Evolutionary conservation across 2,888 invertebrate genomes (phyloP).

Genomic region (Vesta saturnalis): DNA sequence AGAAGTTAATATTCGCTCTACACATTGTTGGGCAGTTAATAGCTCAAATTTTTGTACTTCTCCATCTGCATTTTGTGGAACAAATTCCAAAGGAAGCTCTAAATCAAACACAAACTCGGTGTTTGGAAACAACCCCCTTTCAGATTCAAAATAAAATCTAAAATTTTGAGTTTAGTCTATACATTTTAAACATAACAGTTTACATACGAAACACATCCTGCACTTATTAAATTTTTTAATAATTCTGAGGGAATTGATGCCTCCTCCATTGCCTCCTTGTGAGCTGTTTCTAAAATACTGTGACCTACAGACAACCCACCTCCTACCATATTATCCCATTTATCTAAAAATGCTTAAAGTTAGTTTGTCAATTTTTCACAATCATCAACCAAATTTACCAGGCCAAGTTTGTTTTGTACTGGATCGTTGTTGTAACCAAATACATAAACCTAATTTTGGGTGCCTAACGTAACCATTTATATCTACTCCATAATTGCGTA

Average conservation of each 20-base stretch:
- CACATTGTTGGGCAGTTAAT: constrained; percentile 82
- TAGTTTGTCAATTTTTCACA: neutral
- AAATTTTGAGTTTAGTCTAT: constrained; percentile 11
- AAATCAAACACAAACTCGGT: constrained; percentile 95
- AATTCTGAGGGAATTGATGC: constrained; percentile 87
- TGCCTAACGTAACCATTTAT: constrained; percentile 92
- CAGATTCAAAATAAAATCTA: constrained; percentile 91
- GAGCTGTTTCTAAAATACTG: constrained; percentile 88
- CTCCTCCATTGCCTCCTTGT: constrained; percentile 94
- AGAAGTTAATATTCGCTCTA: constrained; percentile 81
- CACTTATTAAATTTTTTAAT: constrained; percentile 78
- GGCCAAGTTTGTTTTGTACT: constrained; percentile 96
- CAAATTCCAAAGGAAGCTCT: constrained; percentile 88
- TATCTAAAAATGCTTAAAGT: constrained; percentile 63
- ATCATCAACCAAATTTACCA: constrained; percentile 62
- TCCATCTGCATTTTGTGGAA: constrained; percentile 93
- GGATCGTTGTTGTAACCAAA: constrained; percentile 93
- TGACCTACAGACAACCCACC: constrained; percentile 92
- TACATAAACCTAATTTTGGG: constrained; percentile 84
- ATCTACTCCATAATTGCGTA: constrained; percentile 93
- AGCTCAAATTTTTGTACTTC: constrained; percentile 94
- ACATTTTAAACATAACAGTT: neutral
- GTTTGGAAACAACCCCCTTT: constrained; percentile 92
- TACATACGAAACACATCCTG: constrained; percentile 83
- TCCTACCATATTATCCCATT: constrained; percentile 96